Evolutionary conservation across 2,888 invertebrate genomes (phyloP), one percentile per base, ranked within the genome.

Genomic region (Chymomyza procnemis): DNA sequence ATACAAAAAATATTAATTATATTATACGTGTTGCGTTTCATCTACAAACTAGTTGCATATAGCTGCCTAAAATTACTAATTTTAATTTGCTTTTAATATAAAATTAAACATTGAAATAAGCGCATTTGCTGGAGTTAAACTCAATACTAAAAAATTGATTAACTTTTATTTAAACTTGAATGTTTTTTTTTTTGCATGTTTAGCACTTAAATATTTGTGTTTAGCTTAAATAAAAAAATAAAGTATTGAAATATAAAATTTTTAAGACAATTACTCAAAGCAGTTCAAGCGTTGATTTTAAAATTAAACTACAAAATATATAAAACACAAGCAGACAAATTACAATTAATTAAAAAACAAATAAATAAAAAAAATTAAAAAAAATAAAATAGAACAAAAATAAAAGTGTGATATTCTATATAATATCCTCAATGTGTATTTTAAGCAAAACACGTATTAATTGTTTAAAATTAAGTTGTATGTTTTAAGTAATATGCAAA

Each of bases 51-150:
- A 26, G 26, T 26, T 26, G 26, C 26, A 1, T 26, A 4, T 8
- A 3, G 1, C 66, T 65, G 56, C 68, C 74, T 77, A 77, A 77
- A 77, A 68, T 60, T 61, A 52, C 71, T 64, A 67, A 67, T 55
- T 64, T 73, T 61, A 67, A 71, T 68, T 71, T 16, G 26, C 18
- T 21, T 50, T 14, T 48, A 16, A 60, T 48, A 6, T 3, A 19
- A 50, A 50, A 50, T n/a, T 50, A 67, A 67, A 80, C 54, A 52
- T 66, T 68, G 71, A 78, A 72, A 69, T 67, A 72, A 79, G 64
- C 72, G 82, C 86, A 86, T 88, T 88, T 88, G 80, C 78, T 79
- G 67, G 88, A 88, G 87, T 88, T 75, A 54, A 88, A 88, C 88
- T 88, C 88, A 73, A 67, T 79, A 63, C 67, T 71, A 78, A n/a